A percentile compares a stretch with the other conserved stretches of the same genome.
phyloP scores from a whole-genome alignment of 2,888 invertebrate genomes.

The Drosophila infuscata region DNA sequence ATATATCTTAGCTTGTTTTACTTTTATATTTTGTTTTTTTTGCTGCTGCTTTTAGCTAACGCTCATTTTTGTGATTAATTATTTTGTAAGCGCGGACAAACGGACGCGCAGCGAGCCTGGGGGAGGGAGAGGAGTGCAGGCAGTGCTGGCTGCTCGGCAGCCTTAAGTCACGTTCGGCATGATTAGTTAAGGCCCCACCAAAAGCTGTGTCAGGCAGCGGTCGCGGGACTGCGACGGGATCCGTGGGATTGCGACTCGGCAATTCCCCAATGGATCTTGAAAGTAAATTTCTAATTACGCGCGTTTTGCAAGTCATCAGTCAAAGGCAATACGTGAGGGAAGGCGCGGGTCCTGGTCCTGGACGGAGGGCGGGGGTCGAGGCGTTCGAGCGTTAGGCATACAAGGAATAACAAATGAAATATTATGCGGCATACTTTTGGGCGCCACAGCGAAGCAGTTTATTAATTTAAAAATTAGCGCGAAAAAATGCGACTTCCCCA shows the following conservation, averaged over 20 bases:
- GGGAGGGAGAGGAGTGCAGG: slow-evolving; percentile 8
- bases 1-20: slow-evolving; percentile 14
- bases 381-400: slow-evolving; percentile 38
- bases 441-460: slow-evolving; percentile 74
- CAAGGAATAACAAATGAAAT: slow-evolving; percentile 80
- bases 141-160: slow-evolving; percentile 42
- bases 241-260: slow-evolving; percentile 37
- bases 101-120: not conserved
- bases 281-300: slow-evolving; percentile 81
- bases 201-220: slow-evolving; percentile 70
- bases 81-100: slow-evolving; percentile 71
- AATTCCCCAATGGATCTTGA: slow-evolving; percentile 81
- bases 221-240: slow-evolving; percentile 47
- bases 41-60: slow-evolving; percentile 25
- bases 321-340: slow-evolving; percentile 61
- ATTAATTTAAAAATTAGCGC: slow-evolving; percentile 80
- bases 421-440: slow-evolving; percentile 79
- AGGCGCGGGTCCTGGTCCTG: not conserved
- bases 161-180: slow-evolving; percentile 80
- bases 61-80: slow-evolving; percentile 80
- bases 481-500: slow-evolving; percentile 58
- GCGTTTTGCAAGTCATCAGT: slow-evolving; percentile 81
- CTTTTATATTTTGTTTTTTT: slow-evolving; percentile 13
- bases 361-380: not conserved
- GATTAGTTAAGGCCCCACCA: slow-evolving; percentile 75